Evolutionary conservation across 2,113 vertebrate species (phyloP), one percentile per base, ranked within the genome.

Genomic region (Bungarus multicinctus): DNA sequence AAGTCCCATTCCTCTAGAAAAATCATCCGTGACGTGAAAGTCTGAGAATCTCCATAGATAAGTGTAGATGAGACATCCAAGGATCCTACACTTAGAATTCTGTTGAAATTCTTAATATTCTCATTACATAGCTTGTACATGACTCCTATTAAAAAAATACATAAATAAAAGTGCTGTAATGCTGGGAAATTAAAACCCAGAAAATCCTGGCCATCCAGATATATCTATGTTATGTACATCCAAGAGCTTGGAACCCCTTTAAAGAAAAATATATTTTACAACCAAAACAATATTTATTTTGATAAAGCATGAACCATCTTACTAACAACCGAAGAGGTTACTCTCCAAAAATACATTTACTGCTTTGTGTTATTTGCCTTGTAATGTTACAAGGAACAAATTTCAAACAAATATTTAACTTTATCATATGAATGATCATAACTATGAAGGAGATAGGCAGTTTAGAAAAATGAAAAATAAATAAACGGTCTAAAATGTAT

Each of bases 371-470:
- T 69, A 69, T 69, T n/a, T n/a, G 27, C 27, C 60, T 69, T n/a
- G 60, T 69, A n/a, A 69, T 14, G 27, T 69, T 69, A 69, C 60
- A 69, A 14, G 60, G 54, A 85, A 57, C 1, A 5, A 90, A 11
- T 54, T 93, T 91, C 1, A 90, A 85, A 93, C 0, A 47, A 69
- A 69, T 16, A 88, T 20, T 58, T 69, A 55, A 52, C 57, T 52
- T 95, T 43, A 93, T 55, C 55, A 58, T 87, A 27, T 89, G 85
- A 90, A 47, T 85, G 50, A 18, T 90, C 50, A 86, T 87, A 58
- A 3, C 69, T 22, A 22, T 11, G 58, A 30, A 23, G 58, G 58
- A 27, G 58, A 60, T 10, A 11, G 25, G 58, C 58, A 60, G 10
- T 60, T 60, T 60, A 60, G 58, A 60, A 60, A 60, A 27, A 60